Percentiles rank a stretch among this genome's conserved stretches.
Evolutionary conservation across 2,888 invertebrate genomes (phyloP).

Genomic region (Gryllus longicercus): DNA sequence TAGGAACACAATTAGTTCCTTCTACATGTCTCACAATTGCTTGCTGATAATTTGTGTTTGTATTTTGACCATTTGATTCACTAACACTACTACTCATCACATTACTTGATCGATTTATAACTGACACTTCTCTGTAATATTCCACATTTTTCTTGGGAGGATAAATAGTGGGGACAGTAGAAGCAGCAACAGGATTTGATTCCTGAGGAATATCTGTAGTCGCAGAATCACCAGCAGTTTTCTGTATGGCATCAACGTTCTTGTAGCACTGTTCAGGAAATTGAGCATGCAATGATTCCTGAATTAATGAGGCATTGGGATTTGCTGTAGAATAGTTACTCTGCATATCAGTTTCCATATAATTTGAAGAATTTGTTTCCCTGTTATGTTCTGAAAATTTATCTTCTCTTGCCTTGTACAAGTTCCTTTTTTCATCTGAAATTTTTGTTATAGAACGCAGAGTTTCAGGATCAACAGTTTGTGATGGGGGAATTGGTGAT

Average conservation of each 20-base stretch:
- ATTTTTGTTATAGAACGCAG: not conserved
- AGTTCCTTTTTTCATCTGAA: too few species aligned
- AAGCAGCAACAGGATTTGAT: not conserved
- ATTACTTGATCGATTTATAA: not conserved
- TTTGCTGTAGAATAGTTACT: not conserved
- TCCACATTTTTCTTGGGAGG: constrained; percentile 17
- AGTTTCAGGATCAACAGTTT: not conserved
- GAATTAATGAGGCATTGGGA: not conserved
- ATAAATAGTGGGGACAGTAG: not conserved
- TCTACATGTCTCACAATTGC: not conserved
- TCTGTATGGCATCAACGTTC: not conserved
- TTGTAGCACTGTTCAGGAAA: not conserved
- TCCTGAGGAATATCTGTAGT: not conserved
- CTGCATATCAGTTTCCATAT: not conserved
- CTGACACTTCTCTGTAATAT: constrained; percentile 19
- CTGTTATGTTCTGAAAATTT: too few species aligned
- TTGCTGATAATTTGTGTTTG: not conserved
- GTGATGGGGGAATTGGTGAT: not conserved
- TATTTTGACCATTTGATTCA: not conserved
- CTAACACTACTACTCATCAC: not conserved
- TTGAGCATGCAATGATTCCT: not conserved
- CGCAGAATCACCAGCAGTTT: too few species aligned
- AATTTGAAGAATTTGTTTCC: too few species aligned
- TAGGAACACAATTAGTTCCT: constrained; percentile 28
- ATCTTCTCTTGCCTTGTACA: too few species aligned